A percentile compares a stretch with the other conserved stretches of the same genome.
phyloP scores from a whole-genome alignment of 2,888 invertebrate genomes.

The Hyles lineata region DNA sequence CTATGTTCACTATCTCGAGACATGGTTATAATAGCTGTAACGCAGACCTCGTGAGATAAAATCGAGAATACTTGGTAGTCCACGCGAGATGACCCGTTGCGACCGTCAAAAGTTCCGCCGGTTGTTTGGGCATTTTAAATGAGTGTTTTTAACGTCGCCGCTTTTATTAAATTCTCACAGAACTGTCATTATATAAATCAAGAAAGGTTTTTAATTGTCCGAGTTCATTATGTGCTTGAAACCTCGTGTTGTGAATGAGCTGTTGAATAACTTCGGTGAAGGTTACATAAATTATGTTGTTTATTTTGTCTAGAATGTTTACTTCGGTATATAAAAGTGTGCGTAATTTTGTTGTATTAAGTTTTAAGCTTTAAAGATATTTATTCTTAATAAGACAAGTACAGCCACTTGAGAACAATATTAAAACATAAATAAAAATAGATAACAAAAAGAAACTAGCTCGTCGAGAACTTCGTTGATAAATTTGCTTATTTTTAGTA shows the following conservation, averaged over 20 bases:
- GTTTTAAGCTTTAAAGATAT: too few species aligned
- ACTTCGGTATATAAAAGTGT: too few species aligned
- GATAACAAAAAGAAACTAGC: too few species aligned
- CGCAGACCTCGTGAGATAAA: background rate
- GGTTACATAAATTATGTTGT: too few species aligned
- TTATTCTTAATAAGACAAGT: too few species aligned
- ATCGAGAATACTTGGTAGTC: slow-evolving; percentile 15
- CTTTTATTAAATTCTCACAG: background rate
- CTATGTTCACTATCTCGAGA: background rate
- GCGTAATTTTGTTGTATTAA: too few species aligned
- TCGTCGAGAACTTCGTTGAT: too few species aligned
- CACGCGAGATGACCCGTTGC: slow-evolving; percentile 23
- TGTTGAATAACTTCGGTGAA: background rate
- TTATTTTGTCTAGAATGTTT: too few species aligned
- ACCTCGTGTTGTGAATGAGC: background rate
- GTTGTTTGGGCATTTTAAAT: slow-evolving; percentile 24
- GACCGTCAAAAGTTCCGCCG: slow-evolving; percentile 21
- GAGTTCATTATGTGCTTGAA: slow-evolving; percentile 3
- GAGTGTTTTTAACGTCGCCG: slow-evolving; percentile 8
- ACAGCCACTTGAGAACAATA: too few species aligned
- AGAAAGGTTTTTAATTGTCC: background rate
- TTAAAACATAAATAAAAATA: too few species aligned
- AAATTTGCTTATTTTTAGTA: too few species aligned
- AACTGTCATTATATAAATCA: slow-evolving; percentile 12
- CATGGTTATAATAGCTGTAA: background rate